A percentile compares a stretch with the other conserved stretches of the same genome.
Conservation (phyloP, 2,888 invertebrate genomes). For the Andrena bucephala region DNA sequence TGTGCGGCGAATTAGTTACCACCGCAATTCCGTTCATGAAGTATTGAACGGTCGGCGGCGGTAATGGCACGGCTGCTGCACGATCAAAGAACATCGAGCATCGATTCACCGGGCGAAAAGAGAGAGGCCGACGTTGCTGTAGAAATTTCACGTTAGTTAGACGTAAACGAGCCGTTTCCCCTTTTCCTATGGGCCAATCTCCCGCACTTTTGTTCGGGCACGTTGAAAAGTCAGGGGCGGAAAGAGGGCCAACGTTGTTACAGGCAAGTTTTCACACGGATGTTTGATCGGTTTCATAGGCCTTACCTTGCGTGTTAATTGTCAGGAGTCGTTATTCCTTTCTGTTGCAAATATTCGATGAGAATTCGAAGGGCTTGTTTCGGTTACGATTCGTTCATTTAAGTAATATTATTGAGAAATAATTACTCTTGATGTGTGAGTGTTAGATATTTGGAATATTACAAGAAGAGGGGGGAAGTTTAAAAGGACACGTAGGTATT, state of each 20-base stretch:
- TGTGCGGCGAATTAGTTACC: slow-evolving; percentile 66
- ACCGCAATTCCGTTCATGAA: slow-evolving; percentile 65
- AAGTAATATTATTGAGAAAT: too few species aligned
- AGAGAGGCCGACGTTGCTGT: slow-evolving; percentile 46
- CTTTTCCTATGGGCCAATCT: slow-evolving; percentile 49
- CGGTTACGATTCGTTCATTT: too few species aligned
- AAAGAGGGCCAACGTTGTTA: slow-evolving; percentile 27
- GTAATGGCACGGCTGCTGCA: slow-evolving; percentile 60
- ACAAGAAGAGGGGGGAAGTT: too few species aligned
- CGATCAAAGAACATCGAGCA: slow-evolving; percentile 72
- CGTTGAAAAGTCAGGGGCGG: slow-evolving; percentile 32
- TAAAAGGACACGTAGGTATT: too few species aligned
- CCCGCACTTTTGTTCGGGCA: slow-evolving; percentile 53
- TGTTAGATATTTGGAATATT: too few species aligned
- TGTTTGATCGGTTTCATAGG: not conserved
- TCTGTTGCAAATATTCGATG: not conserved
- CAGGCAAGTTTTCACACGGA: slow-evolving; percentile 42
- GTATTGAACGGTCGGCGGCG: slow-evolving; percentile 55
- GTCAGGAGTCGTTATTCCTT: not conserved
- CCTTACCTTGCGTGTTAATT: not conserved
- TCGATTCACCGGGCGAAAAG: slow-evolving; percentile 60
- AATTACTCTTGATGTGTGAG: too few species aligned
- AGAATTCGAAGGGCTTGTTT: not conserved
- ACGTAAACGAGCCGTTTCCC: slow-evolving; percentile 68
- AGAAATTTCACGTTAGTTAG: slow-evolving; percentile 67